Conservation (phyloP, 2,888 invertebrate species). For the Lamellibrachia columna region DNA sequence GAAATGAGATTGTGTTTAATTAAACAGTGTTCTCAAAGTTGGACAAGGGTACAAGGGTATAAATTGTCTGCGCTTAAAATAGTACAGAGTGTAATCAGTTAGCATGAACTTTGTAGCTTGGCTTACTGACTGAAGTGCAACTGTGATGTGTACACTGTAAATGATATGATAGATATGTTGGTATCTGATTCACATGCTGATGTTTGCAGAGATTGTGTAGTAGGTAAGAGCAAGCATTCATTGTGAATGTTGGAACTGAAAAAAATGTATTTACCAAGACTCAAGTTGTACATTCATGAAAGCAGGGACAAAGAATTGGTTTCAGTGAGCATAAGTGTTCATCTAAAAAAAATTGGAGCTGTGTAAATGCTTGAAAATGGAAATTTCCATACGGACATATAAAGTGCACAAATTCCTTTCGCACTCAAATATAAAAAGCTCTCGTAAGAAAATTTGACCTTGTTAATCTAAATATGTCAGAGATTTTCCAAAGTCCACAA, state of each 20-base stretch:
- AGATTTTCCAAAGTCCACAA: background rate
- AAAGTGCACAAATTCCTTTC: background rate
- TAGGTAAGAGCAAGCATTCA: background rate
- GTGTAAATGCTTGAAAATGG: background rate
- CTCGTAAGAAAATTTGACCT: background rate
- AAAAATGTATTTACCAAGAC: background rate
- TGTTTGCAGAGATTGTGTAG: background rate
- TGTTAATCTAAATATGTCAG: background rate
- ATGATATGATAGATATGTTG: background rate
- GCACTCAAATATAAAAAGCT: background rate
- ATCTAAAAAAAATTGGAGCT: background rate
- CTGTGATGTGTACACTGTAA: background rate
- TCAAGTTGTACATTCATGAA: background rate
- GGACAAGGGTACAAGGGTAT: background rate
- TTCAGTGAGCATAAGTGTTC: background rate
- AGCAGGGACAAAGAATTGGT: background rate
- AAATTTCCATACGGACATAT: background rate
- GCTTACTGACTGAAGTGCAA: background rate
- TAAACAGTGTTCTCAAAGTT: too few species aligned
- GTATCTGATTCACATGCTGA: background rate
- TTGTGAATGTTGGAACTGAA: background rate
- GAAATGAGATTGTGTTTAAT: too few species aligned
- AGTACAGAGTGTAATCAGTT: background rate
- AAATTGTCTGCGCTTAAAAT: background rate
- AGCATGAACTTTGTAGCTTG: background rate